These are phyloP conservation scores for Microctenopoma stevenorrisi DNA, from an alignment of 2,797 vertebrate species.

Conservation along the genomic window DNA sequence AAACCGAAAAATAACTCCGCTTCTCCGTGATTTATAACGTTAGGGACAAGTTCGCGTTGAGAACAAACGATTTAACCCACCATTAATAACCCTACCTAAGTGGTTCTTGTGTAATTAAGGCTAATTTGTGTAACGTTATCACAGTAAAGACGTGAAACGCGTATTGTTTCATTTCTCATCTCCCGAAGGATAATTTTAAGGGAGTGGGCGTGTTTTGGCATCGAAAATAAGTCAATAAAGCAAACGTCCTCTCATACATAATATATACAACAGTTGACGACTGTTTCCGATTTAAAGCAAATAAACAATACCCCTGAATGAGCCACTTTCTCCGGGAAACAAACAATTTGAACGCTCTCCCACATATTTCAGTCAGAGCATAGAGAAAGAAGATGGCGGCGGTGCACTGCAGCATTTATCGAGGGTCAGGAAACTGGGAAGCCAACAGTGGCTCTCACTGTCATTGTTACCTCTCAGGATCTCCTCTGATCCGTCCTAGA, in stretches of 20 bases:
- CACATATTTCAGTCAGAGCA: conserved; percentile 63
- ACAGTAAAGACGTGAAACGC: conserved; percentile 6
- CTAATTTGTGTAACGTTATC: background rate
- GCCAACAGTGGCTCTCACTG: conserved; percentile 42
- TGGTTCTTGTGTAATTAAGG: rapidly evolving
- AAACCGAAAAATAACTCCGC: background rate
- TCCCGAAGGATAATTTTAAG: conserved; percentile 52
- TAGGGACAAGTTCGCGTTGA: background rate
- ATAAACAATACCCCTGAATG: background rate
- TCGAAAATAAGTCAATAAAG: conserved; percentile 28
- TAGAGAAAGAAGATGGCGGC: conserved; percentile 93
- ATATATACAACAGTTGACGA: background rate
- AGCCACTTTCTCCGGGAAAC: background rate
- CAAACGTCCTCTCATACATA: background rate
- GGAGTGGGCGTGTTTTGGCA: conserved; percentile 73
- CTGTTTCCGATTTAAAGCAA: background rate
- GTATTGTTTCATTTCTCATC: conserved; percentile 58
- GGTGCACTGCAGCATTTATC: conserved; percentile 90
- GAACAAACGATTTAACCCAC: background rate
- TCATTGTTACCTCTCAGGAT: conserved; percentile 35
- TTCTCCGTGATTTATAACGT: background rate
- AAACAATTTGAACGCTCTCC: conserved; percentile 15
- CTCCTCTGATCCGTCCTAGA: rapidly evolving
- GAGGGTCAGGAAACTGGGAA: conserved; percentile 59
- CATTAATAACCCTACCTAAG: background rate